Conservation (phyloP, 2,888 invertebrate genomes). For the Agrochola litura region DNA sequence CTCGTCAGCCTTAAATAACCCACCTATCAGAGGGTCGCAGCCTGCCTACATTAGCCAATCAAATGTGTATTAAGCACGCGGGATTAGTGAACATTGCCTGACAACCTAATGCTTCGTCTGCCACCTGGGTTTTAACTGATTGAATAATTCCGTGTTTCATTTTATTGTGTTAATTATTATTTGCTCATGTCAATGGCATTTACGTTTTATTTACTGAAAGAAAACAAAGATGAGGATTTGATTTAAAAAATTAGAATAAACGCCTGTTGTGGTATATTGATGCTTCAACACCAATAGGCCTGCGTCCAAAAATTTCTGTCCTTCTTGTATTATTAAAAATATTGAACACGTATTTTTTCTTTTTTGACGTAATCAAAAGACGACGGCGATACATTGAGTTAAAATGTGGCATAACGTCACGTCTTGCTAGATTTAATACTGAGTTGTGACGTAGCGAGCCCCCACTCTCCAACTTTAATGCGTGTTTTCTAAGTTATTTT, state of each 20-base stretch:
- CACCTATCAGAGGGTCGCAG: conserved; percentile 18
- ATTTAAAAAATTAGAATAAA: not conserved
- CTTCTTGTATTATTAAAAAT: no score
- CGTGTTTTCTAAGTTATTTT: no score
- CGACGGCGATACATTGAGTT: no score
- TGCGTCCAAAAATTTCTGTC: no score
- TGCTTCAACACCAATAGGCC: not conserved
- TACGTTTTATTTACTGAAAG: not conserved
- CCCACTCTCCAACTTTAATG: no score
- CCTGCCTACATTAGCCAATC: conserved; percentile 1
- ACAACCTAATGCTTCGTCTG: conserved; percentile 8
- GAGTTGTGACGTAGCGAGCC: no score
- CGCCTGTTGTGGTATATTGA: not conserved
- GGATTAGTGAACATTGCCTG: conserved; percentile 16
- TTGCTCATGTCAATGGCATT: not conserved
- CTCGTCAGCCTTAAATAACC: not conserved
- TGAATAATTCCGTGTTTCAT: not conserved
- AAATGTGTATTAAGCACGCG: conserved; percentile 5
- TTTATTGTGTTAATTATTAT: conserved; percentile 8
- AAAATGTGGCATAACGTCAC: no score
- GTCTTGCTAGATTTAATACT: no score
- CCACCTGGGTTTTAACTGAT: conserved; percentile 4
- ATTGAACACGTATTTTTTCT: no score
- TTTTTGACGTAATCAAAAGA: no score
- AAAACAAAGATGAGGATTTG: not conserved